A percentile compares a stretch with the other conserved stretches of the same genome.
phyloP scores from a whole-genome alignment of 2,888 invertebrate species.

The Sesia apiformis region DNA sequence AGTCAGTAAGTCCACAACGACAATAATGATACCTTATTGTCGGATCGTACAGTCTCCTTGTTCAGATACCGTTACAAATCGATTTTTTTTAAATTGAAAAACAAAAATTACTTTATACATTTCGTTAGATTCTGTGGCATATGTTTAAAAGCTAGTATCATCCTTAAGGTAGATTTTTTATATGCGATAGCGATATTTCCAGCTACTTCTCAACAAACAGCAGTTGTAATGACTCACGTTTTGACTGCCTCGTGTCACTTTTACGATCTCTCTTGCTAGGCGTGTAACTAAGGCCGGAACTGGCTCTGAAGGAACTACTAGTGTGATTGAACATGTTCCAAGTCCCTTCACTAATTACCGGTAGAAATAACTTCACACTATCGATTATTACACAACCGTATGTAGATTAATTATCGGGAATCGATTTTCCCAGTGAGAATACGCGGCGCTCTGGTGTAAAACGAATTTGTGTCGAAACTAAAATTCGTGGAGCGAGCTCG shows the following conservation, averaged over 20 bases:
- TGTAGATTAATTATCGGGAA: background rate
- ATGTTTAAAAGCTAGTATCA: no score
- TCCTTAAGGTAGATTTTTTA: no score
- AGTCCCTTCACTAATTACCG: slow-evolving; percentile 12
- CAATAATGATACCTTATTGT: no score
- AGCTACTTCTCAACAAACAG: no score
- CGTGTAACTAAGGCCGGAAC: slow-evolving; percentile 24
- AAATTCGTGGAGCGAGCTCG: slow-evolving; percentile 32
- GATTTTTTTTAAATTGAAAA: no score
- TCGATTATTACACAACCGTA: background rate
- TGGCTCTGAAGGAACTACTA: slow-evolving; percentile 34
- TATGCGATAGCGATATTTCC: no score
- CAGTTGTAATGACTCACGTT: slow-evolving; percentile 25
- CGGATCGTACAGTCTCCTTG: no score
- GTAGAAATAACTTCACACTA: slow-evolving; percentile 6
- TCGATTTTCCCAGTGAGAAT: slow-evolving; percentile 25
- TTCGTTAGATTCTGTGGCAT: no score
- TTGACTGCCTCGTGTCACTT: slow-evolving; percentile 19
- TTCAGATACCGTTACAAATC: no score
- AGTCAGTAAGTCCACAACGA: no score
- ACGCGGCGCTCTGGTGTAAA: slow-evolving; percentile 30
- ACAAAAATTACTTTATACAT: no score
- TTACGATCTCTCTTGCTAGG: slow-evolving; percentile 12
- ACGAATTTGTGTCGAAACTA: slow-evolving; percentile 42
- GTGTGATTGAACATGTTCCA: slow-evolving; percentile 48